Evolutionary conservation across 2,888 invertebrate species (phyloP).

Genomic region (Gisinianus flammeolus): DNA sequence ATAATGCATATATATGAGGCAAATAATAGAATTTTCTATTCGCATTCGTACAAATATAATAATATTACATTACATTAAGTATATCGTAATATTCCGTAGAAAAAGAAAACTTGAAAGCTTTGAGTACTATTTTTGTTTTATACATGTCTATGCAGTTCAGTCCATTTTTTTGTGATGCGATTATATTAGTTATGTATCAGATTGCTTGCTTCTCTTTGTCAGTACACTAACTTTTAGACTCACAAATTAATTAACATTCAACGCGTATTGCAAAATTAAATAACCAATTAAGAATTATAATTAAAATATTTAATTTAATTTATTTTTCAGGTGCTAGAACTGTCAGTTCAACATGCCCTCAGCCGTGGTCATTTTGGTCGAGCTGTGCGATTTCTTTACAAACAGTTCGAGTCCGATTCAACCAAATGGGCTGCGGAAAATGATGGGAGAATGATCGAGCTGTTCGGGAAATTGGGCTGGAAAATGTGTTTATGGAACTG

Average conservation of each 20-base stretch:
- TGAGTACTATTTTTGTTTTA: too few species aligned
- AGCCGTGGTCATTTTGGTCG: slow-evolving; percentile 80
- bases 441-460: slow-evolving; percentile 72
- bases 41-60: too few species aligned
- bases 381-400: slow-evolving; percentile 75
- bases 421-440: slow-evolving; percentile 68
- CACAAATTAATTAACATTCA: too few species aligned
- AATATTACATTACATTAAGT: too few species aligned
- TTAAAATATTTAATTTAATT: neutral
- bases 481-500: slow-evolving; percentile 68
- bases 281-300: too few species aligned
- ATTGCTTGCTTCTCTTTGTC: too few species aligned
- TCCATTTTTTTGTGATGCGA: slow-evolving; percentile 1
- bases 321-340: slow-evolving; percentile 70
- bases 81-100: neutral
- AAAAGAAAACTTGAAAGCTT: neutral
- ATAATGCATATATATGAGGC: neutral
- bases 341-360: slow-evolving; percentile 83
- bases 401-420: slow-evolving; percentile 82
- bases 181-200: neutral
- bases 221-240: too few species aligned
- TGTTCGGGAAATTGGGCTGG: slow-evolving; percentile 75
- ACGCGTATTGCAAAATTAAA: too few species aligned
- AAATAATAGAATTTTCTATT: too few species aligned
- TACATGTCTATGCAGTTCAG: neutral